Percentiles rank a stretch among this genome's conserved stretches.
Evolutionary conservation across 2,797 vertebrate genomes (phyloP).

Genomic region (Arrhamphus sclerolepis): DNA sequence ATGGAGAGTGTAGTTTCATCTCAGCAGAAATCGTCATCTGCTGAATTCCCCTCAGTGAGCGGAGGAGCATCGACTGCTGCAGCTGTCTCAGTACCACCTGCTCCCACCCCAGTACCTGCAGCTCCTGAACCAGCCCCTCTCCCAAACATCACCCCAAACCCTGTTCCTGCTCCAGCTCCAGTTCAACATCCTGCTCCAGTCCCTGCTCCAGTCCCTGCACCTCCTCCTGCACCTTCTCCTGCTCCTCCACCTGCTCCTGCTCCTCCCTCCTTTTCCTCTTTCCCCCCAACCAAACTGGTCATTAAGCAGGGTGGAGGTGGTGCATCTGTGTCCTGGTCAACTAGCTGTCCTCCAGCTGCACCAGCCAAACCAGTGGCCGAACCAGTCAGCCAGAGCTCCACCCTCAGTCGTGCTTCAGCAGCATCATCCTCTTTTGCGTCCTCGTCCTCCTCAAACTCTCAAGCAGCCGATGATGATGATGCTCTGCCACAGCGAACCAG

Average conservation of each 20-base stretch:
- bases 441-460: constrained; percentile 50
- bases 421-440: constrained; percentile 50
- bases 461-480: constrained; percentile 83
- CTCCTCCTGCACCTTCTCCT: constrained; percentile 15
- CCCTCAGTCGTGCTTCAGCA: constrained; percentile 51
- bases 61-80: constrained; percentile 31
- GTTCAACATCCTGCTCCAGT: constrained; percentile 39
- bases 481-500: constrained; percentile 87
- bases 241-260: constrained; percentile 26
- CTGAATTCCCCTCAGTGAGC: constrained; percentile 53
- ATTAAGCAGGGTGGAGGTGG: constrained; percentile 90
- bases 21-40: constrained; percentile 53
- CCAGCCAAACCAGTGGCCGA: constrained; percentile 56
- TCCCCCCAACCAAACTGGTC: constrained; percentile 88
- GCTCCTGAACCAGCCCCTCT: constrained; percentile 21
- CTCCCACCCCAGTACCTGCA: background rate
- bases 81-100: constrained; percentile 27
- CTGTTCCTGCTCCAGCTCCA: constrained; percentile 16
- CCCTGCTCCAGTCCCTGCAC: constrained; percentile 16
- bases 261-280: constrained; percentile 58
- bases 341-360: constrained; percentile 74
- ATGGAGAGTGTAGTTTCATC: constrained; percentile 69
- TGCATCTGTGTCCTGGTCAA: constrained; percentile 88
- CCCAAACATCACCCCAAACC: constrained; percentile 54
- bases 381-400: constrained; percentile 49